Conservation (phyloP, 2,888 invertebrate species). For the Epirrhoe tristata region DNA sequence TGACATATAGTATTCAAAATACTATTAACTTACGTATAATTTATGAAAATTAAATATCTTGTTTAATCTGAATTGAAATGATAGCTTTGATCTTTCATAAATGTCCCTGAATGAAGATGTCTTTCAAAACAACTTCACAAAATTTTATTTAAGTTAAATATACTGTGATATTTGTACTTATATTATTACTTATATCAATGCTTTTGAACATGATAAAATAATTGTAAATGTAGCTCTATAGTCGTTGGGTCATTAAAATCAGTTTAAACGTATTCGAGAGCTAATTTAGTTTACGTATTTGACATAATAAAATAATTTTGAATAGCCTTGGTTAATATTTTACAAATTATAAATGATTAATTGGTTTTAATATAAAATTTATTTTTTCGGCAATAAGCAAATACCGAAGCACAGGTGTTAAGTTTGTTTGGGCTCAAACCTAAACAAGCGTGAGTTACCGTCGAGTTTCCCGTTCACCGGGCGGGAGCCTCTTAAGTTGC, state of each 20-base stretch:
- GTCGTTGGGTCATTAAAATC: too few relatives aligned
- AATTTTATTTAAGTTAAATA: conserved; percentile 27
- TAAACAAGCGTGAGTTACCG: background rate
- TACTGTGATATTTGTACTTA: background rate
- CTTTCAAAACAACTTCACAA: conserved; percentile 8
- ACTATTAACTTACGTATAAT: background rate
- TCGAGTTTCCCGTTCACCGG: conserved; percentile 4
- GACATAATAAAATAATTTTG: too few relatives aligned
- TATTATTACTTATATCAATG: too few relatives aligned
- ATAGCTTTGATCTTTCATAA: conserved; percentile 11
- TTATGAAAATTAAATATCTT: background rate
- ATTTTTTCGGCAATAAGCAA: background rate
- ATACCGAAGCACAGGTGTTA: background rate
- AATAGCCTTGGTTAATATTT: too few relatives aligned
- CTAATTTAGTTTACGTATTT: too few relatives aligned
- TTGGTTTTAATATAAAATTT: background rate
- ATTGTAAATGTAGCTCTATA: too few relatives aligned
- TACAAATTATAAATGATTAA: background rate
- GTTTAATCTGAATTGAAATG: conserved; percentile 2
- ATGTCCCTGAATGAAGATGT: conserved; percentile 4
- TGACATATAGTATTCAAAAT: too few relatives aligned
- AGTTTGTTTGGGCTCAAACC: background rate
- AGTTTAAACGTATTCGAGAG: too few relatives aligned
- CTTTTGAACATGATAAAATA: too few relatives aligned
- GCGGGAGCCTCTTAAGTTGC: conserved; percentile 6